A percentile compares a stretch with the other conserved stretches of the same genome.
phyloP scores from a whole-genome alignment of 2,888 invertebrate genomes.

The Chloroclystis v-ata region DNA sequence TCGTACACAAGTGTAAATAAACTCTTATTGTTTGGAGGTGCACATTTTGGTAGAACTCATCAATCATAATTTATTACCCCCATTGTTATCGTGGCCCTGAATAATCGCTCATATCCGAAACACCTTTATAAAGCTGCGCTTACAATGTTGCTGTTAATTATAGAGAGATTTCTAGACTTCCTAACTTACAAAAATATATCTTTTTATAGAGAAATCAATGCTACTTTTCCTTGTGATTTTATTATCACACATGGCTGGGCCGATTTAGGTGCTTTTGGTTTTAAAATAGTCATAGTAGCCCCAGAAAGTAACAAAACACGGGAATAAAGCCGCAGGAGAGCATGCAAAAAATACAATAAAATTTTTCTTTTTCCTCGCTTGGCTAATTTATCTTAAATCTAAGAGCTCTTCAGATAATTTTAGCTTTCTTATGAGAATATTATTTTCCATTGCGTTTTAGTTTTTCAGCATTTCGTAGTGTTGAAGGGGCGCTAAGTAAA shows the following conservation, averaged over 20 bases:
- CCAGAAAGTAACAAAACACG: no score
- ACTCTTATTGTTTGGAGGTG: constrained; percentile 56
- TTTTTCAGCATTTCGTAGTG: constrained; percentile 21
- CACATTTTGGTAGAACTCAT: constrained; percentile 53
- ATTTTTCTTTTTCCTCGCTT: no score
- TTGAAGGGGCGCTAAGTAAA: constrained; percentile 39
- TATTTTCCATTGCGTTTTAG: not conserved
- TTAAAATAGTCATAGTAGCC: no score
- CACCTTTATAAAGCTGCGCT: constrained; percentile 54
- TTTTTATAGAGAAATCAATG: no score
- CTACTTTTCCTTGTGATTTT: no score
- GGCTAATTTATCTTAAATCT: no score
- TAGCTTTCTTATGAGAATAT: not conserved
- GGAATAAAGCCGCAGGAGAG: no score
- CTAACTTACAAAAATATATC: no score
- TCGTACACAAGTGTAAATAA: constrained; percentile 41
- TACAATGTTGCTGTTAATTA: constrained; percentile 34
- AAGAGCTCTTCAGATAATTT: not conserved
- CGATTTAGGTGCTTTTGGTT: no score
- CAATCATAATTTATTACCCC: constrained; percentile 76
- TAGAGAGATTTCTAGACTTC: no score
- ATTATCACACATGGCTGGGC: no score
- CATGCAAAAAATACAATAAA: no score
- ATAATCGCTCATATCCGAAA: constrained; percentile 76
- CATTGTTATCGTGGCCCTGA: constrained; percentile 66